These are phyloP conservation scores for Epizoanthus ramosus DNA, from an alignment of 92 coral and sea anemone species.

Conservation along the genomic window DNA sequence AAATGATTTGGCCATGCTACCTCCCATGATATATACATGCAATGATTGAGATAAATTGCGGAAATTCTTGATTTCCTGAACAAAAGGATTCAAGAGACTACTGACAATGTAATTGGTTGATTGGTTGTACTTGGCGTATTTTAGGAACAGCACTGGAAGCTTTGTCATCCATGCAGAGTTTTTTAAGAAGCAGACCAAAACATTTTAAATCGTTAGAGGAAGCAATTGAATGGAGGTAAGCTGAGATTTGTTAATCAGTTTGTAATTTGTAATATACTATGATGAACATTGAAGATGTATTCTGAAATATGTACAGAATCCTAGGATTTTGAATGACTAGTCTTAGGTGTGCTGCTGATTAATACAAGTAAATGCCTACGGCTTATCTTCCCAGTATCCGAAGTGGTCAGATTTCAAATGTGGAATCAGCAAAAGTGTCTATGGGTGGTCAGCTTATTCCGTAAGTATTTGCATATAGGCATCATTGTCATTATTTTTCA, in stretches of 20 bases:
- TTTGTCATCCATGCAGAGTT: slow-evolving; percentile 92
- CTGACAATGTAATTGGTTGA: background rate
- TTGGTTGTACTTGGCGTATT: background rate
- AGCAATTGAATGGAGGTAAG: slow-evolving; percentile 98
- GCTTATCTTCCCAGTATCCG: slow-evolving; percentile 61
- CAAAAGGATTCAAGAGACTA: background rate
- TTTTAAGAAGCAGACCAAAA: slow-evolving; percentile 90
- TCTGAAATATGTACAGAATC: no score
- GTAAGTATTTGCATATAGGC: slow-evolving; percentile 20
- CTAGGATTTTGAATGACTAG: no score
- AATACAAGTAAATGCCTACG: no score
- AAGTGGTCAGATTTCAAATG: slow-evolving; percentile 93
- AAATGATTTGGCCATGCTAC: no score
- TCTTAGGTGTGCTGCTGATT: no score
- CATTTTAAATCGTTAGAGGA: slow-evolving; percentile 78
- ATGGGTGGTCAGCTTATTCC: slow-evolving; percentile 89
- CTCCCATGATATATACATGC: no score
- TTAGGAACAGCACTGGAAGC: slow-evolving; percentile 96
- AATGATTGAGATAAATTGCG: background rate
- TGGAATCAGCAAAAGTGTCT: slow-evolving; percentile 92
- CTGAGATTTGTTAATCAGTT: background rate
- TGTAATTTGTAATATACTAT: no score
- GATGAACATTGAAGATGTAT: no score
- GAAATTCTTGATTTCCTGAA: background rate
- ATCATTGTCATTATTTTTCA: background rate